These are phyloP conservation scores for Orthosia cruda DNA, from an alignment of 2,888 invertebrate species.

Conservation along the genomic window DNA sequence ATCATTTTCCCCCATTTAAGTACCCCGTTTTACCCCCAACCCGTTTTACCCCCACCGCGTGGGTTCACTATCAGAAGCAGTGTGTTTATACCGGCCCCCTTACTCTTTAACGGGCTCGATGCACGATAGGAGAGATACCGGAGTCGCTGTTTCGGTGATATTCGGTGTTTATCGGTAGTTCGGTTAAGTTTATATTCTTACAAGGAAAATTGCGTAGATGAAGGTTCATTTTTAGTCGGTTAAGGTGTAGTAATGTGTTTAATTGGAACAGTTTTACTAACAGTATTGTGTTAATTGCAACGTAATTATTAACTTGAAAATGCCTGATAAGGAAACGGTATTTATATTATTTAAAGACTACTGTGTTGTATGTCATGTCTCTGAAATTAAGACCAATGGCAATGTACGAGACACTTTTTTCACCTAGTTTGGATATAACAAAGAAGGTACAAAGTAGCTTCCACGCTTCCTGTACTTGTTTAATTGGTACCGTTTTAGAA, in stretches of 20 bases:
- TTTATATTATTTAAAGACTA: not conserved
- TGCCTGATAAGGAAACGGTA: too few species aligned
- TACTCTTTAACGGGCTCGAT: conserved; percentile 62
- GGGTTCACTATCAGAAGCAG: conserved; percentile 53
- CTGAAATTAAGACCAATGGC: not conserved
- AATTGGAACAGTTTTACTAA: not conserved
- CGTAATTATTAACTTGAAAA: not conserved
- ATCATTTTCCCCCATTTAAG: conserved; percentile 56
- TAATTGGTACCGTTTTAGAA: not conserved
- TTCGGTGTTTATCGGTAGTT: conserved; percentile 63
- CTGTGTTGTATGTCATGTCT: not conserved
- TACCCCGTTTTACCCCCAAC: conserved; percentile 37
- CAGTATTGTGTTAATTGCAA: conserved; percentile 15
- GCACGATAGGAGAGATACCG: conserved; percentile 59
- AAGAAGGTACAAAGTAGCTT: too few species aligned
- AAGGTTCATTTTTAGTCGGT: conserved; percentile 20
- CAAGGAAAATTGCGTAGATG: conserved; percentile 32
- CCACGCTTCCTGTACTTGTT: too few species aligned
- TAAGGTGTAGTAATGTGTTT: conserved; percentile 13
- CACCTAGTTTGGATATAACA: too few species aligned
- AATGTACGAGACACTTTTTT: too few species aligned
- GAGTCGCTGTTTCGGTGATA: conserved; percentile 48
- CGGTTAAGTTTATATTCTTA: conserved; percentile 47
- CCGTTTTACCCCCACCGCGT: conserved; percentile 28
- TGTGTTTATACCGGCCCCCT: conserved; percentile 62